Conservation (phyloP, 2,113 vertebrate species). For the Nesospiza acunhae region DNA sequence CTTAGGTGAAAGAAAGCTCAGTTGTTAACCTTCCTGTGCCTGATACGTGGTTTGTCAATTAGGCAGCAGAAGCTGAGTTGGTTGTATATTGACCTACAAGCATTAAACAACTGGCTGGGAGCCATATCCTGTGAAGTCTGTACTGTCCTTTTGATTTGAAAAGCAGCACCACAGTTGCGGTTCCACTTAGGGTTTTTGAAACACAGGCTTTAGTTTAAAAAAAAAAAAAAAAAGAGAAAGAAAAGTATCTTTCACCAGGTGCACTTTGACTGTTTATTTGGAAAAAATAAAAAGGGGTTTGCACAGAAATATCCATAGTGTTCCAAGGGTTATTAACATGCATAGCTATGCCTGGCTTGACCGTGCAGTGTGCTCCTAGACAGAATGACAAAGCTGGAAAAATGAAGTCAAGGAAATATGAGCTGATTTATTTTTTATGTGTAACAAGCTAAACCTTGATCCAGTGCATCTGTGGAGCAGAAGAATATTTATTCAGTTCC, state of each 20-base stretch:
- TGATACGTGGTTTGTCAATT: constrained; percentile 76
- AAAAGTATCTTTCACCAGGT: constrained; percentile 71
- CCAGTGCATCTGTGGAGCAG: constrained; percentile 42
- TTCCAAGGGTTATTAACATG: constrained; percentile 62
- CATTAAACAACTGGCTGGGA: constrained; percentile 71
- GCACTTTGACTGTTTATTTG: constrained; percentile 37
- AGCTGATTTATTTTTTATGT: constrained; percentile 59
- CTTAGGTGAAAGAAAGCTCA: constrained; percentile 59
- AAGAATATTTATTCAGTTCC: constrained; percentile 43
- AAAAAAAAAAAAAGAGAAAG: neutral
- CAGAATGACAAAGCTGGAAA: constrained; percentile 67
- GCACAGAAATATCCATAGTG: constrained; percentile 44
- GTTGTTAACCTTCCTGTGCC: constrained; percentile 64
- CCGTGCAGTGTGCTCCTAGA: constrained; percentile 38
- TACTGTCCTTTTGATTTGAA: constrained; percentile 75
- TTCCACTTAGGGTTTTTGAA: constrained; percentile 67
- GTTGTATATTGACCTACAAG: constrained; percentile 63
- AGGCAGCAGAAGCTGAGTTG: constrained; percentile 61
- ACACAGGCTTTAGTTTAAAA: constrained; percentile 20
- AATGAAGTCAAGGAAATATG: constrained; percentile 62
- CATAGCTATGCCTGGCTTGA: constrained; percentile 47
- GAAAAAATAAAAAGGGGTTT: constrained; percentile 36
- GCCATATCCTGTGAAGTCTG: constrained; percentile 71
- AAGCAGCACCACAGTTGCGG: constrained; percentile 70
- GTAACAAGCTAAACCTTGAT: constrained; percentile 51